A percentile compares a stretch with the other conserved stretches of the same genome.
These are phyloP conservation scores for Parauchenoglanis ngamensis DNA, from an alignment of 2,797 vertebrate genomes.

Conservation along the genomic window DNA sequence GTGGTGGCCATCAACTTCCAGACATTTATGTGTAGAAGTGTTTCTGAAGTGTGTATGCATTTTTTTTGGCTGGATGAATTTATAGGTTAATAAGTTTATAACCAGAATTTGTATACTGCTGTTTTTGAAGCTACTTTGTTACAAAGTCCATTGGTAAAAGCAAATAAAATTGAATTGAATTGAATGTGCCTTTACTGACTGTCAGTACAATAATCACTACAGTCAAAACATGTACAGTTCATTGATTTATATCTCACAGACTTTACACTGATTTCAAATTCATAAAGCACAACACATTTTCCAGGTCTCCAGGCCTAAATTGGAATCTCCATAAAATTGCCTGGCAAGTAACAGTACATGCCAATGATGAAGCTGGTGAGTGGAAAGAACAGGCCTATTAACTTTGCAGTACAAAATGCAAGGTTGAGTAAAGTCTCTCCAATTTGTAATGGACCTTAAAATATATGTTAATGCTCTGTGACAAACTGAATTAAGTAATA, in stretches of 20 bases:
- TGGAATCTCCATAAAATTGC: not conserved
- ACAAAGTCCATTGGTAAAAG: no score
- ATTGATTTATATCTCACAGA: not conserved
- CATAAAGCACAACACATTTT: not conserved
- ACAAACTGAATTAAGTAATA: not conserved
- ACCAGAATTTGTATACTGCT: no score
- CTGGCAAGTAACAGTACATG: not conserved
- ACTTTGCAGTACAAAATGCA: not conserved
- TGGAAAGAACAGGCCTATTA: slow-evolving; percentile 1
- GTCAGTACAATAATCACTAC: not conserved
- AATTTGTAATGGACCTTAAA: slow-evolving; percentile 22
- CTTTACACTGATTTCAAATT: not conserved
- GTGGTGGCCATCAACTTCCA: no score
- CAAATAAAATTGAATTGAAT: no score
- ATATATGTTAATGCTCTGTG: not conserved
- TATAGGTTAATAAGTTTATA: no score
- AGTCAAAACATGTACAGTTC: not conserved
- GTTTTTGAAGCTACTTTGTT: no score
- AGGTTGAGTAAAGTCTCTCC: not conserved
- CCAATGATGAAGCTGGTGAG: not conserved
- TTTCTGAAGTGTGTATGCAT: no score
- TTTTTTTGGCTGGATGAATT: no score
- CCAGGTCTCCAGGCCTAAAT: not conserved
- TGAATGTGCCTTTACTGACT: no score
- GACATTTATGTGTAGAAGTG: no score